Conservation (phyloP, 2,888 invertebrate species). For the Euplagia quadripunctaria region DNA sequence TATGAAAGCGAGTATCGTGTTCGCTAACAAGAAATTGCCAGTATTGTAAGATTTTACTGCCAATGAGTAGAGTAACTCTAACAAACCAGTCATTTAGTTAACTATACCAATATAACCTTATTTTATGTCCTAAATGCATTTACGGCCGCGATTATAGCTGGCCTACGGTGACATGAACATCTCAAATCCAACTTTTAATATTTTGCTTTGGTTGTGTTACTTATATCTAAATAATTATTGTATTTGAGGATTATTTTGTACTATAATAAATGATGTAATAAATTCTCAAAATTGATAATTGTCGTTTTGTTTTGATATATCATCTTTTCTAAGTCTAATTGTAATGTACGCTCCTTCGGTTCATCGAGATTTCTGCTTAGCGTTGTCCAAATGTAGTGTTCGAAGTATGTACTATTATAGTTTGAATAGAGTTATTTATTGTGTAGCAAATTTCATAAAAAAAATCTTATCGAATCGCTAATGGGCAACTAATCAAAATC, state of each 20-base stretch:
- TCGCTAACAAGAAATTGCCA: slow-evolving; percentile 61
- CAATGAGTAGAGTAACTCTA: slow-evolving; percentile 75
- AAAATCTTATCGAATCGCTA: too few relatives aligned
- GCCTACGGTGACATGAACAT: slow-evolving; percentile 73
- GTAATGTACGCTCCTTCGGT: too few relatives aligned
- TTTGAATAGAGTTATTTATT: too few relatives aligned
- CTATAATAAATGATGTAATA: slow-evolving; percentile 84
- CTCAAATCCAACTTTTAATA: slow-evolving; percentile 84
- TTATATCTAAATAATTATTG: slow-evolving; percentile 84
- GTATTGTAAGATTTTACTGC: slow-evolving; percentile 72
- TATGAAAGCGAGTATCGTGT: slow-evolving; percentile 45
- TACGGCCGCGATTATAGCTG: slow-evolving; percentile 66
- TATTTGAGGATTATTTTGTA: slow-evolving; percentile 87
- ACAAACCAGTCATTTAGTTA: slow-evolving; percentile 74
- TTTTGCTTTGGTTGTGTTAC: slow-evolving; percentile 87
- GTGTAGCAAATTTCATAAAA: too few relatives aligned
- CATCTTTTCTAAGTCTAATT: too few relatives aligned
- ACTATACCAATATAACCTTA: slow-evolving; percentile 66
- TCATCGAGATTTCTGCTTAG: too few relatives aligned
- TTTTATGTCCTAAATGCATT: slow-evolving; percentile 76
- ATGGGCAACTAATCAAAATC: too few relatives aligned
- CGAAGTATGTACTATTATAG: too few relatives aligned
- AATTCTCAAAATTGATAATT: slow-evolving; percentile 77
- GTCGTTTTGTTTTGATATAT: slow-evolving; percentile 24
- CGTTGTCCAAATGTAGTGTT: too few relatives aligned